Evolutionary conservation across 2,797 vertebrate species (phyloP), one percentile per base, ranked within the genome.

Genomic region (Halcyon smyrnensis): DNA sequence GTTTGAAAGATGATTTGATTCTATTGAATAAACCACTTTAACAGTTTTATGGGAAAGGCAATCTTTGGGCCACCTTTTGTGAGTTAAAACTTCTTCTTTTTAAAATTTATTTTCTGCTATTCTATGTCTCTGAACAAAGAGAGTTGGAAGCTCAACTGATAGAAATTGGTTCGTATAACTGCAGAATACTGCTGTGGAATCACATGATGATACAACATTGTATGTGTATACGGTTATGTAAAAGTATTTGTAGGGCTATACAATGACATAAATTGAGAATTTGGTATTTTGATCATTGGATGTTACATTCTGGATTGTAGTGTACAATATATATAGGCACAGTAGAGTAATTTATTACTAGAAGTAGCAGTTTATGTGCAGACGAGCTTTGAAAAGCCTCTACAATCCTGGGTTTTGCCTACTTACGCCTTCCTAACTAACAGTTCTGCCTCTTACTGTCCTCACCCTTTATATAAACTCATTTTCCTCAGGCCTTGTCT

Each of bases 11-110:
- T 73, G 48, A 85, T 95, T 94, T 92, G 62, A 83, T 93, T 95
- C 77, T 95, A 59, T 62, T 90, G 93, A 98, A 98, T 97, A 98
- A 98, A 97, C 24, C 82, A 92, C 80, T 96, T 84, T 62, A 94
- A 88, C 84, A 74, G 71, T 92, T 96, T 97, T 91, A 89, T 93
- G 96, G 82, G 77, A 71, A 90, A 79, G 57, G 70, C 81, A 77
- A 34, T 88, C 43, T 81, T 60, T 65, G 67, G 14, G 32, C 53
- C 5, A 4, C 28, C 68, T 83, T 54, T 70, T 86, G 18, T 82
- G 39, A 59, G 37, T 92, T 68, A n/a, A 27, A 0, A 27, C 46
- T 84, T 3, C 10, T 85, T 80, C 5, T 27, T 12, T 48, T 48
- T 65, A 6, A 46, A 45, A 50, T 71, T 9, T 78, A 2, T 69